phyloP scores from a whole-genome alignment of 2,797 vertebrate genomes.

The Chaetodon trifasciatus region DNA sequence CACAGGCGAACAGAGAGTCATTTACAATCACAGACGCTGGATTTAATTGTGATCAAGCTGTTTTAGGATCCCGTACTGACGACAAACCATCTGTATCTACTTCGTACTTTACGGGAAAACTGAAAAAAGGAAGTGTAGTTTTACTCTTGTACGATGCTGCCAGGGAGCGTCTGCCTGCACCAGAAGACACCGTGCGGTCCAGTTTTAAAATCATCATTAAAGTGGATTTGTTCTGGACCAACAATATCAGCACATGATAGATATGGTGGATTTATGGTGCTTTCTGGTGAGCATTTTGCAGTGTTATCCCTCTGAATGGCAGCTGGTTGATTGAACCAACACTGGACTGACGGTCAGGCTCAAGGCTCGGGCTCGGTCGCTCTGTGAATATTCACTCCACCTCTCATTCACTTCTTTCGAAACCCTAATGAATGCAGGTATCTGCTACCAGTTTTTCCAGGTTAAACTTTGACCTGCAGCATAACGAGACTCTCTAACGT shows the following conservation, averaged over 20 bases:
- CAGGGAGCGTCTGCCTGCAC: too few species aligned
- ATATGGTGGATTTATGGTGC: neutral
- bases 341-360: neutral
- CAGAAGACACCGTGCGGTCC: neutral
- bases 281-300: neutral
- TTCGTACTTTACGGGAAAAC: neutral
- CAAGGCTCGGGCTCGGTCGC: neutral
- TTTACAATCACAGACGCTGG: neutral
- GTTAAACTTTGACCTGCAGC: slow-evolving; percentile 22
- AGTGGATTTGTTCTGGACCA: neutral
- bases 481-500: neutral
- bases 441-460: neutral
- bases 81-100: neutral
- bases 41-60: neutral
- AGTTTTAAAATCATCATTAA: neutral
- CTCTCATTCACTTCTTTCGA: neutral
- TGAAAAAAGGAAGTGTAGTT: slow-evolving; percentile 27
- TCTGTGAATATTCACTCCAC: slow-evolving; percentile 2
- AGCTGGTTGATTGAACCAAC: too few species aligned
- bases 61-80: neutral
- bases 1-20: neutral
- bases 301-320: too few species aligned
- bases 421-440: neutral
- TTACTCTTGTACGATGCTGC: neutral
- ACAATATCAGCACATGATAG: neutral